Percentiles rank a stretch among this genome's conserved stretches.
These are phyloP conservation scores for Stegana nigrithorax DNA, from an alignment of 2,888 invertebrate genomes.

Conservation along the genomic window DNA sequence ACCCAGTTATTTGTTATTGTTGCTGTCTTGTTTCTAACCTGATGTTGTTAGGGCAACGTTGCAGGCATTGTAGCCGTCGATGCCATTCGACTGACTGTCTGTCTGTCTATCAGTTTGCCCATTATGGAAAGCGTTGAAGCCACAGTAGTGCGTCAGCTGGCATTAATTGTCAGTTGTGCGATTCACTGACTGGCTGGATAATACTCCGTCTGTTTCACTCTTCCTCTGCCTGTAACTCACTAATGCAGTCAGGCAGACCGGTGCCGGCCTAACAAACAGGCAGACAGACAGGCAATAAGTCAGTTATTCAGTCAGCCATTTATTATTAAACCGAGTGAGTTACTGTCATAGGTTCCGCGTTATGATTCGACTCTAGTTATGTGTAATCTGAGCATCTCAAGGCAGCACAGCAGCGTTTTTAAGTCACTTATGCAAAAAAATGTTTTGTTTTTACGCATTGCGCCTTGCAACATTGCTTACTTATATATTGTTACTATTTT, in stretches of 20 bases:
- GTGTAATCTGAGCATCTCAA: slow-evolving; percentile 41
- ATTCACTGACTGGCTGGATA: too few species aligned
- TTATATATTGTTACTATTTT: too few species aligned
- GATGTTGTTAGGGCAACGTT: too few species aligned
- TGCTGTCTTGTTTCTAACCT: slow-evolving; percentile 32
- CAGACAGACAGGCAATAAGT: slow-evolving; percentile 3
- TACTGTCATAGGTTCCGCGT: slow-evolving; percentile 48
- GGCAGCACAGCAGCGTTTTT: slow-evolving; percentile 11
- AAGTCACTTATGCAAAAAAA: slow-evolving; percentile 2
- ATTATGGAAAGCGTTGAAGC: slow-evolving; percentile 38
- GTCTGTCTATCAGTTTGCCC: neutral
- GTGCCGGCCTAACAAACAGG: too few species aligned
- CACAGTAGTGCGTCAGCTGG: slow-evolving; percentile 43
- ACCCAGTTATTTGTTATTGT: slow-evolving; percentile 54
- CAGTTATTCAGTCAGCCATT: neutral
- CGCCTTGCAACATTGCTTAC: too few species aligned
- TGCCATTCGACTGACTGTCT: neutral
- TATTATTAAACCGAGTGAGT: too few species aligned
- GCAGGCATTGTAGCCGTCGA: slow-evolving; percentile 23
- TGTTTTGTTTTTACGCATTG: neutral
- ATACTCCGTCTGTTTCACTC: too few species aligned
- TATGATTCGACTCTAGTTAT: slow-evolving; percentile 47
- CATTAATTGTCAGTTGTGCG: slow-evolving; percentile 45
- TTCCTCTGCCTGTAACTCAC: neutral
- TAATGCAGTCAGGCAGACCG: neutral